Conservation (phyloP, 2,888 invertebrate species). For the Netelia fuscicornis region DNA sequence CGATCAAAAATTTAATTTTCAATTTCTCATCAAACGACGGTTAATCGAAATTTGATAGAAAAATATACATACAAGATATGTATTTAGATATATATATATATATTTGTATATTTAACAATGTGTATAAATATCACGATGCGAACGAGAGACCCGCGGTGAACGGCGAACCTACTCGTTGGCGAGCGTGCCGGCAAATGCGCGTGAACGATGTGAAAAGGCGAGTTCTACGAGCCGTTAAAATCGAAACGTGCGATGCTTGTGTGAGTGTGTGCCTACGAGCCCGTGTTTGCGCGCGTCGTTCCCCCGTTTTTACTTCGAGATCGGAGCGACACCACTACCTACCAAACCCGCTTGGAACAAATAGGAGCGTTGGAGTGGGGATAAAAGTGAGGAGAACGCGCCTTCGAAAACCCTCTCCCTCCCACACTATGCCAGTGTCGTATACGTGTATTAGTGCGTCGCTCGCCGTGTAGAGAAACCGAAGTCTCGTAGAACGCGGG, state of each 20-base stretch:
- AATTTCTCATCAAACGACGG: no score
- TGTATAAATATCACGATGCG: background rate
- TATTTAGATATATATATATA: no score
- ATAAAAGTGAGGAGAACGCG: background rate
- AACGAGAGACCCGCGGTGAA: conserved; percentile 31
- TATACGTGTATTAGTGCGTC: background rate
- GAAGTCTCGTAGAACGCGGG: conserved; percentile 8
- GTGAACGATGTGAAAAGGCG: conserved; percentile 33
- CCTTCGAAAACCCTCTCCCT: conserved; percentile 42
- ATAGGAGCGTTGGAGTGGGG: no score
- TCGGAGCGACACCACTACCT: background rate
- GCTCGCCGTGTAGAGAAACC: background rate
- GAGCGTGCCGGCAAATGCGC: conserved; percentile 64
- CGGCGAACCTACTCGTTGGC: conserved; percentile 52
- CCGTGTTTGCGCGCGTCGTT: conserved; percentile 35
- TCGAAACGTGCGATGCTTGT: conserved; percentile 20
- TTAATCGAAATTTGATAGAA: no score
- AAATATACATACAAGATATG: no score
- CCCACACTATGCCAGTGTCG: background rate
- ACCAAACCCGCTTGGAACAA: no score
- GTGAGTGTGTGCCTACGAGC: background rate
- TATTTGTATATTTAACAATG: background rate
- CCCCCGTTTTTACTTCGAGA: conserved; percentile 5
- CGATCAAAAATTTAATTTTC: no score
- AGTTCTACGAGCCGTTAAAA: conserved; percentile 28